Percentiles rank a stretch among this genome's conserved stretches.
phyloP scores from a whole-genome alignment of 1,140 invertebrate species.

The Bombus pyrosoma region DNA sequence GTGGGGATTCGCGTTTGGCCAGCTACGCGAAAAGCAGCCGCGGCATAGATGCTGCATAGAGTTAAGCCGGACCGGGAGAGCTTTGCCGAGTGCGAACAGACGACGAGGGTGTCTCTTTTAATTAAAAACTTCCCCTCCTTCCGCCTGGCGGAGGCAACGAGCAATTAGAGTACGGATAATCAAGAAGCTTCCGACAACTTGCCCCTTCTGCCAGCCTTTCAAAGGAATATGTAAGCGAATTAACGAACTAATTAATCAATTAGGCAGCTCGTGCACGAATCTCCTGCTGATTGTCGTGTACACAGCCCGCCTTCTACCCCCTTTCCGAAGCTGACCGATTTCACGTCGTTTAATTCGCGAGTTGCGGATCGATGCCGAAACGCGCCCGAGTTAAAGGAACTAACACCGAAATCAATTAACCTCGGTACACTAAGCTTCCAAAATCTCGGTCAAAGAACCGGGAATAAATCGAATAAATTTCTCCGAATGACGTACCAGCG shows the following conservation, averaged over 20 bases:
- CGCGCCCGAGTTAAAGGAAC: too few relatives aligned
- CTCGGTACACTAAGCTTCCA: not conserved
- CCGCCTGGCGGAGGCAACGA: conserved; percentile 20
- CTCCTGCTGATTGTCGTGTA: conserved; percentile 28
- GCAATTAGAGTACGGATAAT: conserved; percentile 69
- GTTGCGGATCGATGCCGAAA: not conserved
- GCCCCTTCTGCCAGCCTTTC: conserved; percentile 34
- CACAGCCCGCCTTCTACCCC: not conserved
- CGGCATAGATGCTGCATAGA: not conserved
- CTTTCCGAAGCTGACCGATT: conserved; percentile 7
- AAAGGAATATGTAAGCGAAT: conserved; percentile 66
- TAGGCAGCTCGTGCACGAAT: conserved; percentile 27
- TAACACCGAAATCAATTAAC: conserved; percentile 32
- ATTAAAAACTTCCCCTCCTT: conserved; percentile 70
- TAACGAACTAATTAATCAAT: conserved; percentile 70
- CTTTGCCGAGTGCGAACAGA: conserved; percentile 4
- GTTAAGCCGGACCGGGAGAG: not conserved
- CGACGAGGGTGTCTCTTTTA: conserved; percentile 54
- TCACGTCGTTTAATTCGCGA: conserved; percentile 1
- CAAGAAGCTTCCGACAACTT: conserved; percentile 64
- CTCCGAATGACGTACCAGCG: not conserved
- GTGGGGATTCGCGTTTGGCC: not conserved
- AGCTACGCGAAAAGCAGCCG: not conserved
- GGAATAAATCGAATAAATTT: conserved; percentile 28
- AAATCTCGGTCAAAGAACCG: conserved; percentile 20